Conservation (phyloP, 2,797 vertebrate species). For the Hylomyscus alleni region DNA sequence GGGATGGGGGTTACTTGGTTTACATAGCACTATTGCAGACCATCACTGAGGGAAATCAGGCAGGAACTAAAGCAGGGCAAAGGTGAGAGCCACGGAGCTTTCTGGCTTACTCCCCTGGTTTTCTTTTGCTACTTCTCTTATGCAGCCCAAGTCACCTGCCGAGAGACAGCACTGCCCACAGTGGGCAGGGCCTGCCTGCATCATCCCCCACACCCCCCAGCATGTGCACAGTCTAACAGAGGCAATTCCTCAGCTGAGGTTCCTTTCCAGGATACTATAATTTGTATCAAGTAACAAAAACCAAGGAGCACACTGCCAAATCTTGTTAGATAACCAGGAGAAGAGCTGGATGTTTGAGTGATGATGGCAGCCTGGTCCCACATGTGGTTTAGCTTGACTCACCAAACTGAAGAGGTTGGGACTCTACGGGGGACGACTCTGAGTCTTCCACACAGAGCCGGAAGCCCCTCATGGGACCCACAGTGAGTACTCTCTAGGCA, state of each 20-base stretch:
- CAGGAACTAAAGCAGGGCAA: background rate
- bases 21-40: too few relatives aligned
- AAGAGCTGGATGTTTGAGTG: background rate
- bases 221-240: background rate
- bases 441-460: background rate
- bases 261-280: background rate
- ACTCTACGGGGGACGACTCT: fast-evolving
- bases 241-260: background rate
- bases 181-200: too few relatives aligned
- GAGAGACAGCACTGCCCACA: background rate
- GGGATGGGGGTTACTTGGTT: background rate
- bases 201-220: too few relatives aligned
- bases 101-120: background rate
- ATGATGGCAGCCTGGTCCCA: background rate
- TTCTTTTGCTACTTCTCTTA: background rate
- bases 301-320: background rate
- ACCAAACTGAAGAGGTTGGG: background rate
- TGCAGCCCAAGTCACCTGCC: background rate
- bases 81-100: background rate
- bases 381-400: too few relatives aligned
- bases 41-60: background rate
- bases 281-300: background rate
- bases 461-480: background rate
- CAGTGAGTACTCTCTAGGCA: background rate
- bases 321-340: background rate